A percentile compares a stretch with the other conserved stretches of the same genome.
phyloP scores from a whole-genome alignment of 2,113 vertebrate genomes.

The Patagioenas fasciata region DNA sequence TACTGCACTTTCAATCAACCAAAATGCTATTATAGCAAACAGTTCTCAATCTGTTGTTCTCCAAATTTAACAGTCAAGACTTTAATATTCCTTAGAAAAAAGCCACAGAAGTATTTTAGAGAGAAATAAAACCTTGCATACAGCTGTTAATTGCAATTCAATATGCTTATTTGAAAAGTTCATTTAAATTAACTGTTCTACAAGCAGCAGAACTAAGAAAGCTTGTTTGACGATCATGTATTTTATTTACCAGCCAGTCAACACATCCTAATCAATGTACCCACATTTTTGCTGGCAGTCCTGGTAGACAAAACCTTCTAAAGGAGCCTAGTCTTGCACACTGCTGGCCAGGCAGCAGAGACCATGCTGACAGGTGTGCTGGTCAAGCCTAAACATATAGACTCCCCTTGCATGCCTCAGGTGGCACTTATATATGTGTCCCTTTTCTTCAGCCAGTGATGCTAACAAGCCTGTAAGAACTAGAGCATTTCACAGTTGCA shows the following conservation, averaged over 20 bases:
- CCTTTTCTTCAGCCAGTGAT: neutral
- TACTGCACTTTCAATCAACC: neutral
- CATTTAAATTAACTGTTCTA: neutral
- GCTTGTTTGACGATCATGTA: neutral
- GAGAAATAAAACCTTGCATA: neutral
- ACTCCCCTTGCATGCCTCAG: neutral
- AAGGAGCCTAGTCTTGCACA: neutral
- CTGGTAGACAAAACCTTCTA: neutral
- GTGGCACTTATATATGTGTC: neutral
- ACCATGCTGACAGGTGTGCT: neutral
- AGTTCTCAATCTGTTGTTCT: neutral
- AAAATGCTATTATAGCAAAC: neutral
- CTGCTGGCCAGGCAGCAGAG: neutral
- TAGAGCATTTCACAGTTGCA: neutral
- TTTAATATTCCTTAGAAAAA: neutral
- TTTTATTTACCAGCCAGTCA: neutral
- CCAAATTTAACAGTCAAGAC: neutral
- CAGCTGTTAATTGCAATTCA: neutral
- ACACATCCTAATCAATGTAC: neutral
- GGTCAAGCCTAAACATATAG: neutral
- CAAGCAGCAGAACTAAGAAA: neutral
- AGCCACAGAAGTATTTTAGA: neutral
- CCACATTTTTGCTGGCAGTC: neutral
- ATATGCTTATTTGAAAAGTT: neutral
- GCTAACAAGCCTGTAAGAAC: neutral